Base-by-base conservation (phyloP, 2,888 invertebrate genomes). In the Agrilus mali region DNA sequence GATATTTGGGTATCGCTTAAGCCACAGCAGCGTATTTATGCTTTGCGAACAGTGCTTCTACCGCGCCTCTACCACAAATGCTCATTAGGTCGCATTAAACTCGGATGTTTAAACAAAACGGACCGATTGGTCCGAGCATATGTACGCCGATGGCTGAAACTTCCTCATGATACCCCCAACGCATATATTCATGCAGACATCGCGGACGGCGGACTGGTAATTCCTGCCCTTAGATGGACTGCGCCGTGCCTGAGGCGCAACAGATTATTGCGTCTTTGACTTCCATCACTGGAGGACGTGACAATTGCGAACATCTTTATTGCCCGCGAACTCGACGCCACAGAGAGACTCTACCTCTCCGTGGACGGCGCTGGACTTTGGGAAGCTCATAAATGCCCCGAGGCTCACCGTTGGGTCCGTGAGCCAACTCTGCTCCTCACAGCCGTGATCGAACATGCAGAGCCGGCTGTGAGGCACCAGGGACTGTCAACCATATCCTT, bases 401-500 rank as follows among this genome's bases (percentile, higher is more conserved):
- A n/a, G 1, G 43, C 45, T 2, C 38, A 40, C 7, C 20, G 42
- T 7, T 53, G 51, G 50, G 38, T 53, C 1, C 16, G 35, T 1
- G 43, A 51, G 2, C 45, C 47, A 8, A 47, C 49, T 0, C 45
- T 43, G 27, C 48, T 50, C 34, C 41, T 61, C 0, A 45, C 54
- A 0, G 59, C 60, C 2, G 22, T 22, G 4, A 3, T 20, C 6
- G 6, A 20, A 20, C 3, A 20, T 62, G 61, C 45, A 54, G 61
- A 27, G 60, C 57, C 4, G 60, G 59, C 3, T 63, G 60, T 50
- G 42, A 39, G 39, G 47, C 49, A 1, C 49, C 47, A 31, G 60
- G 64, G 46, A 61, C 63, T 0, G 53, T n/a, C n/a, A n/a, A 56
- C 6, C 62, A 61, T 40, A 43, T 56, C 13, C 52, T 61, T 33